Base-by-base conservation (phyloP, 2,888 invertebrate species). In the Mamestra brassicae region DNA sequence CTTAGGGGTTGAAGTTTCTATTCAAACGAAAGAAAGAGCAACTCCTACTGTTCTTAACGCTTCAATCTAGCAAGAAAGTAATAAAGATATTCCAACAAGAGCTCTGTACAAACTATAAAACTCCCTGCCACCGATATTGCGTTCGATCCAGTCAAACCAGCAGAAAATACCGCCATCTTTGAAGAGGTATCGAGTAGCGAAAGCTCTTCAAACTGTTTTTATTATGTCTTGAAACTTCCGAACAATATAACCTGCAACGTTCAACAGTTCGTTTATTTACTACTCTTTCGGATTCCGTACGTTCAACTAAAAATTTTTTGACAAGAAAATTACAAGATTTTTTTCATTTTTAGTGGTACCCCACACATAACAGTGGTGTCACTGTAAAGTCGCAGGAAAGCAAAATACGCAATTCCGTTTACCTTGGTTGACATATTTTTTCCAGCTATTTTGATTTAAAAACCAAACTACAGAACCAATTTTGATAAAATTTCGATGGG, bases 151-250 rank as follows among this genome's bases (percentile, higher is more conserved):
- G 15, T 45, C 6, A 42, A 79, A 50, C 38, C 73, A 42, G 38
- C 15, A 45, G 42, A 61, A 67, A 67, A 67, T 79, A 58, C 52
- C 54, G 64, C n/a, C 15, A 50, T 34, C 11, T 26, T 47, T 38
- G n/a, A 58, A 76, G 45, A 54, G 52, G 15, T 64, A 45, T 71
- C 3, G 42, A 78, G 54, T 50, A 50, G 60, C 47, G n/a, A 13
- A 42, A 34, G 13, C 17, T 5, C 54, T 71, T 13, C 4, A 26
- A 64, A 64, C 54, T 13, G 54, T 50, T 62, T 36, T 61, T 78
- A 78, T 71, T 71, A 36, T 78, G 50, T n/a, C 70, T 69, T 77
- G 34, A 42, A 77, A 55, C 60, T 77, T 69, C 3, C 38, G 2
- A 71, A 61, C 34, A 55, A 61, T 34, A 38, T n/a, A 45, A 13